Evolutionary conservation across 2,797 vertebrate genomes (phyloP).

Genomic region (Eospalax fontanierii): DNA sequence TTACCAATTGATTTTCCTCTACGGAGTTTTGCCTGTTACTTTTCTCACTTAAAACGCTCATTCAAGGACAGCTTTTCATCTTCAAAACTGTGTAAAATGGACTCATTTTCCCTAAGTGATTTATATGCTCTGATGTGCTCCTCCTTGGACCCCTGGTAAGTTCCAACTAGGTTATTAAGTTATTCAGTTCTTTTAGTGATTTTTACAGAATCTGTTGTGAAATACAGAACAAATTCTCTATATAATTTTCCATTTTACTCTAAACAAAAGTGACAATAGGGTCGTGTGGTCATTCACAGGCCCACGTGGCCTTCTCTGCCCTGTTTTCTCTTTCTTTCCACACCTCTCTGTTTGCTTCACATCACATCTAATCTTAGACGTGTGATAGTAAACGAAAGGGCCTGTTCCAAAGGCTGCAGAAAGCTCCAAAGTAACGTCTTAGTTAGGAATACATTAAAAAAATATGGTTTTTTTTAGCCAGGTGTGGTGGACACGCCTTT

Average conservation of each 20-base stretch:
- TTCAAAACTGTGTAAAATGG: not conserved
- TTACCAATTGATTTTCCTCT: not conserved
- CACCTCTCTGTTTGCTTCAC: not conserved
- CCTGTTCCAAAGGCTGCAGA: not conserved
- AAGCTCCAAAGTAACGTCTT: not conserved
- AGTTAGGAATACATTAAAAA: not conserved
- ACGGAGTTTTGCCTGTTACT: not conserved
- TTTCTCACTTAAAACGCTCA: not conserved
- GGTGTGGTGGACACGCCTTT: too few species aligned
- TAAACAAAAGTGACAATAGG: not conserved
- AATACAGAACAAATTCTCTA: not conserved
- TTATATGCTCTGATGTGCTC: not conserved
- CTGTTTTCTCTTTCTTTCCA: not conserved
- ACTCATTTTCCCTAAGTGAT: not conserved
- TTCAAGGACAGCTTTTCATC: not conserved
- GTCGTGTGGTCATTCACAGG: not conserved
- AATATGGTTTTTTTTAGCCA: not conserved
- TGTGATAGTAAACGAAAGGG: not conserved
- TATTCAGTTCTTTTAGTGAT: not conserved
- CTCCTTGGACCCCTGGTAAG: not conserved
- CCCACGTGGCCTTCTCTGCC: not conserved
- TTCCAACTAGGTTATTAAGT: not conserved
- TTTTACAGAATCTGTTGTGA: not conserved
- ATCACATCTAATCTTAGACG: not conserved
- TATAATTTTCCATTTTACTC: not conserved